Conservation (phyloP, 2,113 vertebrate genomes). For the Corynorhinus townsendii region DNA sequence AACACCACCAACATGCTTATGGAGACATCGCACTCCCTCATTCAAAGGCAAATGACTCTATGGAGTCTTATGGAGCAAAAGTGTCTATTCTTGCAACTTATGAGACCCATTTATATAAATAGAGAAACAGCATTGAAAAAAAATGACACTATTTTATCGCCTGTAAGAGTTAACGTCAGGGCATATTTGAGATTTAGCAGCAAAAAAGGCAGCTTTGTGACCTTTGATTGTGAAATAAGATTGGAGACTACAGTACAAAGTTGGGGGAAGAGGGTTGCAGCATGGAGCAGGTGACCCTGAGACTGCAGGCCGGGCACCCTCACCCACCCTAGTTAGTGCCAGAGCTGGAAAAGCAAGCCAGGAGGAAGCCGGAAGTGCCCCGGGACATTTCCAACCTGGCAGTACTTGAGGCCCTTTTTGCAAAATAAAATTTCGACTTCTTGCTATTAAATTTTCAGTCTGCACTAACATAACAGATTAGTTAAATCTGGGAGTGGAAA, state of each 20-base stretch:
- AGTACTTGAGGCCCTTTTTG: neutral
- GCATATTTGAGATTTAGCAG: neutral
- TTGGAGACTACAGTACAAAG: neutral
- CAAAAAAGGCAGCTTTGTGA: constrained; percentile 2
- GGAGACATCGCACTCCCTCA: neutral
- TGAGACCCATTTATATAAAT: neutral
- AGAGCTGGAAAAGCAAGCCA: neutral
- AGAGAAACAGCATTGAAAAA: neutral
- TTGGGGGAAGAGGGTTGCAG: neutral
- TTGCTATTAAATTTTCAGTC: neutral
- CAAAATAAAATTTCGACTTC: constrained; percentile 13
- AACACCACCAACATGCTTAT: neutral
- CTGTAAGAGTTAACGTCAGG: neutral
- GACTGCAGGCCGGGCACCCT: neutral
- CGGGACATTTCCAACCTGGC: neutral
- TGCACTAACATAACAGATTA: neutral
- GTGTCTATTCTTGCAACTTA: neutral
- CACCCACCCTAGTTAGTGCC: neutral
- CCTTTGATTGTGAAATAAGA: neutral
- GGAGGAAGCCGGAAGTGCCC: neutral
- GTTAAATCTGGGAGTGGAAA: neutral
- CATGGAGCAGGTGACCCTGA: accelerated
- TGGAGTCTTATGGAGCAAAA: neutral
- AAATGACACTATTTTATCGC: neutral
- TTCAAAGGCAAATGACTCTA: neutral